Evolutionary conservation across 2,888 invertebrate species (phyloP).

Genomic region (Athalia circularis): DNA sequence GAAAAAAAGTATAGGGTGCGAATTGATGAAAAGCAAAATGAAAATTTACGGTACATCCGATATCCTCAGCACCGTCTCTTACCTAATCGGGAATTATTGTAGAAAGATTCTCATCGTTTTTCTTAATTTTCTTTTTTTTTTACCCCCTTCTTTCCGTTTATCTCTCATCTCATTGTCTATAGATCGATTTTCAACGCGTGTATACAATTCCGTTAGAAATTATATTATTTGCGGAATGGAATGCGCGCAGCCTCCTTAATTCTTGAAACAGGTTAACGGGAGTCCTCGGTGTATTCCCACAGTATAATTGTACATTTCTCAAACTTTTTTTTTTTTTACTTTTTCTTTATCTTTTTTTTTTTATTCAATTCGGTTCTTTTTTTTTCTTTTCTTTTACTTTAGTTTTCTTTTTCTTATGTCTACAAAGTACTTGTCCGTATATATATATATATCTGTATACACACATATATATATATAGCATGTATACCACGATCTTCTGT

Average conservation of each 20-base stretch:
- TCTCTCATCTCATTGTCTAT: neutral
- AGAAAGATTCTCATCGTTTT: neutral
- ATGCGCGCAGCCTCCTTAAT: neutral
- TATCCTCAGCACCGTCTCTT: too few species aligned
- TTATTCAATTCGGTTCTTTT: neutral
- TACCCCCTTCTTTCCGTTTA: neutral
- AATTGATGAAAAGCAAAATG: too few species aligned
- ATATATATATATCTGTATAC: neutral
- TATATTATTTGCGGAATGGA: too few species aligned
- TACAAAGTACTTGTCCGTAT: neutral
- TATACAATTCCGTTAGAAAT: too few species aligned
- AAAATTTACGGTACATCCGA: too few species aligned
- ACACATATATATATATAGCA: neutral
- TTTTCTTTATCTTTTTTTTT: neutral
- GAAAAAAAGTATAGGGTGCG: too few species aligned
- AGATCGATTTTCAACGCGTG: too few species aligned
- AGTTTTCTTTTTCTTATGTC: neutral
- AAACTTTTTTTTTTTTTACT: neutral
- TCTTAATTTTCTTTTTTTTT: neutral
- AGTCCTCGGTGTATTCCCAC: neutral
- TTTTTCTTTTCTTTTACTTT: neutral
- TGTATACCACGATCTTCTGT: too few species aligned
- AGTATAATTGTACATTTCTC: neutral
- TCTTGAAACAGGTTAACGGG: constrained; percentile 9
- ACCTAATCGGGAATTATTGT: too few species aligned